Evolutionary conservation across 2,797 vertebrate species (phyloP).

Genomic region (Agapornis canus): DNA sequence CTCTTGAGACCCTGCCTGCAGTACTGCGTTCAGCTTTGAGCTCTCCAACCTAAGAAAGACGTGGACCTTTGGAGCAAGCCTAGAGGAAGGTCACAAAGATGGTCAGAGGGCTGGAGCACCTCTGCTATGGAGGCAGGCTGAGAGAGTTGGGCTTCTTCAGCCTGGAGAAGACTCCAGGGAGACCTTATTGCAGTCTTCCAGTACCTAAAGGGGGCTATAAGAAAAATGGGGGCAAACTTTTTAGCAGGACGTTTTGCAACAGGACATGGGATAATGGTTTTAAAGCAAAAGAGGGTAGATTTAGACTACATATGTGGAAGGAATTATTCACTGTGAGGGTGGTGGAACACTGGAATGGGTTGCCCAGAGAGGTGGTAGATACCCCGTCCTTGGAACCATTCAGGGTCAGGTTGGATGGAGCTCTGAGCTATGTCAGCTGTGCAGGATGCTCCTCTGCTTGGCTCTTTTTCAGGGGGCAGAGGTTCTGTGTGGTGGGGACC

Average conservation of each 20-base stretch:
- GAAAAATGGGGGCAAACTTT: not conserved
- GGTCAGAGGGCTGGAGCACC: not conserved
- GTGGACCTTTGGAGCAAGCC: not conserved
- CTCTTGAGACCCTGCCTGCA: not conserved
- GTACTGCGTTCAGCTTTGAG: not conserved
- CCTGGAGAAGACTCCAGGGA: not conserved
- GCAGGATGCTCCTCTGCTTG: not conserved
- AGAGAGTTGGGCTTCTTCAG: not conserved
- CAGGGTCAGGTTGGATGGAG: not conserved
- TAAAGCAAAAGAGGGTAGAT: not conserved
- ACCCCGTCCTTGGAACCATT: too few species aligned
- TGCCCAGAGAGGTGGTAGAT: not conserved
- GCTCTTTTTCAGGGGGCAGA: conserved; percentile 83
- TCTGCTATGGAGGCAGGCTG: not conserved
- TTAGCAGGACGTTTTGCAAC: not conserved
- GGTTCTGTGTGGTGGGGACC: conserved; percentile 90
- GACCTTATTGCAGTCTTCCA: not conserved
- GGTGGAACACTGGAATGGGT: not conserved
- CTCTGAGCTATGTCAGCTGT: not conserved
- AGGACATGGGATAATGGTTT: not conserved
- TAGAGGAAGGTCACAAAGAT: not conserved
- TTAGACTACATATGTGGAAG: not conserved
- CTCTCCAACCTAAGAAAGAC: not conserved
- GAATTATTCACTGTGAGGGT: not conserved
- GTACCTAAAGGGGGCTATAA: not conserved